These are phyloP conservation scores for Sebastes baramenuke DNA, from an alignment of 2,797 vertebrate species.

Conservation along the genomic window DNA sequence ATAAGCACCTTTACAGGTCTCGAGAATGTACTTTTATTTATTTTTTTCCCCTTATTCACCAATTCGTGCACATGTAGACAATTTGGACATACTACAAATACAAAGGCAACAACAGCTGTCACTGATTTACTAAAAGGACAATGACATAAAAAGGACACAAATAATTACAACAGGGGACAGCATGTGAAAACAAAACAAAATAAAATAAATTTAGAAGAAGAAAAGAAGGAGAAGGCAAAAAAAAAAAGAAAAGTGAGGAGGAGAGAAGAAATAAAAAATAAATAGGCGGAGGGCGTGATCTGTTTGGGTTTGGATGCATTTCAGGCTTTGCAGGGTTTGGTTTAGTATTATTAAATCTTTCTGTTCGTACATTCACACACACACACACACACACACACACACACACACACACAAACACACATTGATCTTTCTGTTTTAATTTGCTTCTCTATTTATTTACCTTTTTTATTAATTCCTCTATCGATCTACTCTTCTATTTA, in stretches of 20 bases:
- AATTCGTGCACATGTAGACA: neutral
- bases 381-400: neutral
- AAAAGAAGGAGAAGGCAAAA: neutral
- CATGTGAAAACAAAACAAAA: neutral
- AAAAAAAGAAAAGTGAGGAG: neutral
- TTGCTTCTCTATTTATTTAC: too few relatives aligned
- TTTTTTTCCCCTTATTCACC: neutral
- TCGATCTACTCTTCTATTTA: too few relatives aligned
- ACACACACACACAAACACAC: neutral
- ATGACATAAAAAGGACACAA: neutral
- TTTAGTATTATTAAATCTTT: neutral
- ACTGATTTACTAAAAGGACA: neutral
- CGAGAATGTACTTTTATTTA: neutral
- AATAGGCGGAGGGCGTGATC: neutral
- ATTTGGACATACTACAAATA: neutral
- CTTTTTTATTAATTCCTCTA: too few relatives aligned
- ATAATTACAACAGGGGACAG: neutral
- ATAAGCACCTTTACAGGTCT: neutral
- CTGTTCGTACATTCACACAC: neutral
- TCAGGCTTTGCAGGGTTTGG: neutral
- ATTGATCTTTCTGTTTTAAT: too few relatives aligned
- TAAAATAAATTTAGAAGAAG: neutral
- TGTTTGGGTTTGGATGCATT: neutral
- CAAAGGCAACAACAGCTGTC: neutral
- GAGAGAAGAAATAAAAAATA: neutral